These are phyloP conservation scores for Apocrypta bakeri DNA, from an alignment of 1,140 invertebrate genomes.

Conservation along the genomic window DNA sequence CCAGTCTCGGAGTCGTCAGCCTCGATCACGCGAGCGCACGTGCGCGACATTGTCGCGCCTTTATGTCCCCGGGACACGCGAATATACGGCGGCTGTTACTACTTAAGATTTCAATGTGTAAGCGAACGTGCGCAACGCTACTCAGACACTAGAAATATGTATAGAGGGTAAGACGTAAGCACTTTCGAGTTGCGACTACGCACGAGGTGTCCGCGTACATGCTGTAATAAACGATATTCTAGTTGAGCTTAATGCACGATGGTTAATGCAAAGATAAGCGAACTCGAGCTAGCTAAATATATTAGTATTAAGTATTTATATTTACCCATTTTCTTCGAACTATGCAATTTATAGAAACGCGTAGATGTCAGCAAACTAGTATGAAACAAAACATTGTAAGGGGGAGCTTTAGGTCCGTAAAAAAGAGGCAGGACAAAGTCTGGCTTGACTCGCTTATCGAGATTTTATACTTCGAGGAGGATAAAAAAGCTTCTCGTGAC, in stretches of 20 bases:
- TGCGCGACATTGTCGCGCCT: slow-evolving; percentile 28
- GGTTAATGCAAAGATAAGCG: slow-evolving; percentile 22
- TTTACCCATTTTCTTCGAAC: no score
- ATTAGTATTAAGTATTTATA: no score
- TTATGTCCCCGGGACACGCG: slow-evolving; percentile 44
- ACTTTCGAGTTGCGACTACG: no score
- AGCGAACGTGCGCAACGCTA: no score
- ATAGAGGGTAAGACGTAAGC: no score
- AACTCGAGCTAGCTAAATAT: slow-evolving; percentile 4
- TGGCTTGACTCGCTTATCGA: background rate
- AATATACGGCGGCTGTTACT: background rate
- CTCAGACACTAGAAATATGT: no score
- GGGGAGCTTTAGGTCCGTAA: background rate
- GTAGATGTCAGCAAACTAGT: background rate
- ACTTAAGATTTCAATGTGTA: slow-evolving; percentile 32
- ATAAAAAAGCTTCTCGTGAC: background rate
- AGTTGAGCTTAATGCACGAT: background rate
- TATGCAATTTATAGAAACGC: background rate
- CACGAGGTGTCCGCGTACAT: no score
- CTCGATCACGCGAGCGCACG: slow-evolving; percentile 21
- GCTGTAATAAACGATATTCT: slow-evolving; percentile 26
- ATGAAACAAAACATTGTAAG: background rate
- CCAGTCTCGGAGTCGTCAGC: slow-evolving; percentile 11
- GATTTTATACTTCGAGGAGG: background rate
- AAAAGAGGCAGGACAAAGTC: background rate